Conservation (phyloP, 2,797 vertebrate species). For the Eremophila alpestris region DNA sequence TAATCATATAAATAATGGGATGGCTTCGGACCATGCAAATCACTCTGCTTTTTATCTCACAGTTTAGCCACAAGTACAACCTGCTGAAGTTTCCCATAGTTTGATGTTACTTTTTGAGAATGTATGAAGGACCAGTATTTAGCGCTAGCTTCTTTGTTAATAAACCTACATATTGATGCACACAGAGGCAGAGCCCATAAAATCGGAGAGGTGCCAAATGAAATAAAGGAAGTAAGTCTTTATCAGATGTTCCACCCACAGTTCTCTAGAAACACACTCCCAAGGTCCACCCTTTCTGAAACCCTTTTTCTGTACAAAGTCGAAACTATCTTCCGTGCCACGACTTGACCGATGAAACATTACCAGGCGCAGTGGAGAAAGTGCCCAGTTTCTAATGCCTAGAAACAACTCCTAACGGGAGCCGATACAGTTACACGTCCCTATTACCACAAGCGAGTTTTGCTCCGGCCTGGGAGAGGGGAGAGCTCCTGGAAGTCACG, state of each 20-base stretch:
- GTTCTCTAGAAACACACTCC: neutral
- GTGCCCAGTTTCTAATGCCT: neutral
- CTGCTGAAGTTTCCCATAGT: neutral
- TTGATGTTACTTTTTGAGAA: neutral
- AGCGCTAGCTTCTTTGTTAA: neutral
- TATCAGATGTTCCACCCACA: neutral
- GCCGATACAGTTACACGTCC: neutral
- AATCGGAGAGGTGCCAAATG: neutral
- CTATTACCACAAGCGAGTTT: neutral
- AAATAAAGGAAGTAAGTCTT: neutral
- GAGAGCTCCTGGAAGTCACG: neutral
- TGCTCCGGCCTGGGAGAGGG: neutral
- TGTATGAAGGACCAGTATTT: neutral
- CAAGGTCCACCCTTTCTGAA: neutral
- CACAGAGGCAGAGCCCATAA: neutral
- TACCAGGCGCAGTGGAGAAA: neutral
- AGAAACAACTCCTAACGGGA: neutral
- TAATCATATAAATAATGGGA: neutral
- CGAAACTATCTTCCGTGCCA: neutral
- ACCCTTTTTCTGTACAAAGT: neutral
- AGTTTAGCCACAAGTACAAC: neutral
- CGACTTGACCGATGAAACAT: neutral
- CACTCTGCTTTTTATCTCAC: neutral
- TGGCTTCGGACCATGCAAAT: neutral
- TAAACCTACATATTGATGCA: neutral